Base-by-base conservation (phyloP, 2,113 vertebrate species). In the Pteruthius melanotis region DNA sequence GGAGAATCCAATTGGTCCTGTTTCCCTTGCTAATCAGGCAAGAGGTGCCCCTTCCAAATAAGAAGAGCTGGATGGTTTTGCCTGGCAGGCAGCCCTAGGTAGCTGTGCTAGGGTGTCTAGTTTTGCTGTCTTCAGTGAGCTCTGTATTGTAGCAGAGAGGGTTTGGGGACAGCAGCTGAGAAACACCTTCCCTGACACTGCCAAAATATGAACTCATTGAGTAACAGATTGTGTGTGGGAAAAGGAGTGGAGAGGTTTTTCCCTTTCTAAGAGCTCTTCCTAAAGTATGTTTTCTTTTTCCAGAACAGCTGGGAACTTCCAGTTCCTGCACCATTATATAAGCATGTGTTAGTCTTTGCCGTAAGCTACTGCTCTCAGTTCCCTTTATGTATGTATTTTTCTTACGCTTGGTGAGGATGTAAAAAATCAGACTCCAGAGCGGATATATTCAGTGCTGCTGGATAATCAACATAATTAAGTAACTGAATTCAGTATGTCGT, bases 291-390 rank as follows among this genome's bases (percentile, higher is more conserved):
- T 90, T 94, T 93, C 37, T 76, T 87, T 90, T 80, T 83, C 64
- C 72, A 59, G 85, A 93, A 83, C 57, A 93, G 83, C 85, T 92
- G 71, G 90, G 85, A 94, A 86, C 90, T 96, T 96, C 93, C 88
- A 92, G 85, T 90, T 37, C 45, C 60, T 31, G 19, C 30, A 44
- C 33, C 47, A 44, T 95, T 95, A 87, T 64, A 49, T 90, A 94
- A 91, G 49, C 68, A 71, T 13, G 20, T 85, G 88, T 91, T 94
- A 91, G 71, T 93, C 66, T 95, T 57, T 92, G 90, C 90, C 42
- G 33, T 70, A 76, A 94, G 75, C 44, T 80, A 39, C 68, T 83
- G 70, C 50, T 80, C 64, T 86, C 79, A 22, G 49, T 90, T 94
- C 69, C 71, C 61, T 90, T 83, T 74, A 49, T 89, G 54, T 72